phyloP scores from a whole-genome alignment of 2,797 vertebrate species.

The Paguma larvata region DNA sequence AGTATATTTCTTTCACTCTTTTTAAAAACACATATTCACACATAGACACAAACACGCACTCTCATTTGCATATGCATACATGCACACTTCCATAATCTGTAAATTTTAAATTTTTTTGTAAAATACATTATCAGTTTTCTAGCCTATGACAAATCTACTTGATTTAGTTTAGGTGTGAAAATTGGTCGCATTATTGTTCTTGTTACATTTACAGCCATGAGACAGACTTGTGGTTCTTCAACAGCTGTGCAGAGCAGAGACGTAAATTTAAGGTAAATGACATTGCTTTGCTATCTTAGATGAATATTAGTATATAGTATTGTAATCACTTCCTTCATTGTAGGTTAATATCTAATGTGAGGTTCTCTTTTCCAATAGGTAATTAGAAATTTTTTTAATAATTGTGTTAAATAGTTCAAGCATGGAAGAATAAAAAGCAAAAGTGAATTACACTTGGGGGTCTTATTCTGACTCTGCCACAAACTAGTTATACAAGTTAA shows the following conservation, averaged over 20 bases:
- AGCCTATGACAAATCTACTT: conserved; percentile 72
- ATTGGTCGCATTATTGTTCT: conserved; percentile 80
- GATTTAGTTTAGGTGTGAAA: conserved; percentile 77
- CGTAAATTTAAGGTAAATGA: conserved; percentile 84
- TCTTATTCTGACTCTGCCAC: conserved; percentile 25
- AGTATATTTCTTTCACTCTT: neutral
- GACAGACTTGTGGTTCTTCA: conserved; percentile 78
- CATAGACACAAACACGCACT: neutral
- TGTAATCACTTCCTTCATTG: conserved; percentile 72
- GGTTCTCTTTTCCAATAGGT: conserved; percentile 29
- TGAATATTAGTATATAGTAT: conserved; percentile 58
- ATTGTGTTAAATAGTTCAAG: conserved; percentile 22
- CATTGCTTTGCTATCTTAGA: conserved; percentile 80
- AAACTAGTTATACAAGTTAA: neutral
- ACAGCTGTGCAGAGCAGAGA: conserved; percentile 79
- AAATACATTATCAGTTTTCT: conserved; percentile 74
- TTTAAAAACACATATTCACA: neutral
- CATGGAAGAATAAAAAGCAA: conserved; percentile 41
- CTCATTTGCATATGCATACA: neutral
- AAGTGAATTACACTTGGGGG: neutral
- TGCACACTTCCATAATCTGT: conserved; percentile 62
- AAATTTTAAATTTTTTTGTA: conserved; percentile 8
- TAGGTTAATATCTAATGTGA: conserved; percentile 64
- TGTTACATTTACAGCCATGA: conserved; percentile 79
- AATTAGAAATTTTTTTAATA: conserved; percentile 37